Evolutionary conservation across 2,888 invertebrate genomes (phyloP), one percentile per base, ranked within the genome.

Genomic region (Andrena bucephala): DNA sequence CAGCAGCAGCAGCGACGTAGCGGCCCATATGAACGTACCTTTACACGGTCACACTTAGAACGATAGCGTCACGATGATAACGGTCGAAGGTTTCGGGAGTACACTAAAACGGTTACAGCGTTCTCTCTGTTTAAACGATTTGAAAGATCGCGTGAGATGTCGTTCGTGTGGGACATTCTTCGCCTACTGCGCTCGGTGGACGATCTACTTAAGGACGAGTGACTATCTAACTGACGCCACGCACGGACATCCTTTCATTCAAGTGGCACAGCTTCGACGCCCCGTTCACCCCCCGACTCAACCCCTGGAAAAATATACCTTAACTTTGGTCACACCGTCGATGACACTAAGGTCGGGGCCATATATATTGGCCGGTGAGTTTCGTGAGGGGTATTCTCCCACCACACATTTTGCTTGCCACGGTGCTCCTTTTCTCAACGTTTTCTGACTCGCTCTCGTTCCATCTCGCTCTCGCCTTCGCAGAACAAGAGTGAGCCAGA

Each of bases 91-190:
- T 81, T 70, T 57, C 63, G 29, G 72, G 79, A 83, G 66, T 71
- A 78, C 67, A 52, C 75, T 69, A 75, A 75, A 68, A 75, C 68
- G 67, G 76, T 69, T 70, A 77, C 72, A 66, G 60, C 76, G 70
- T 73, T 77, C 81, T 65, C 71, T 77, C 76, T 10, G 59, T 60
- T 77, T 74, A 72, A 81, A 73, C 68, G 71, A 60, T 72, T 69
- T 85, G 85, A 85, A 86, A 86, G 83, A 87, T 87, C 76, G 84
- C 82, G 79, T 87, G 75, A 84, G 85, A 85, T 86, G 66, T 72
- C 65, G 50, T 71, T 77, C n/a, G 71, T 65, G 77, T 27, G 59
- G 57, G 70, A 82, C 59, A 42, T 59, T 74, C 13, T 74, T n/a
- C 57, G 50, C 33, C 50, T 81, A 87, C 52, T 29, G 62, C 54